Percentiles rank a stretch among this genome's conserved stretches.
Conservation (phyloP, 2,113 vertebrate genomes). For the Panthera leo region DNA sequence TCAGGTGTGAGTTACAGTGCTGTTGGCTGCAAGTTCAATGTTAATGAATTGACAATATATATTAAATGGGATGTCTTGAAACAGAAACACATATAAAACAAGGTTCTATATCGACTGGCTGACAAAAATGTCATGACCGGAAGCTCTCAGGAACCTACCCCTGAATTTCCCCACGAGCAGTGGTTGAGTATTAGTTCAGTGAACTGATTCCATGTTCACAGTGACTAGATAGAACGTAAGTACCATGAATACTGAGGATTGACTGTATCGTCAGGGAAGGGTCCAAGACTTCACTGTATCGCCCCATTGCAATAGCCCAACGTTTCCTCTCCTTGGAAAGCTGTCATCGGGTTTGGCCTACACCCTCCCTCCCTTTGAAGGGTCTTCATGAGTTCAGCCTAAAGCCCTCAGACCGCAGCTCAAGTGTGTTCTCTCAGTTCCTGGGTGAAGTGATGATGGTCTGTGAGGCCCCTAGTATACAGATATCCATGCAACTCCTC, state of each 20-base stretch:
- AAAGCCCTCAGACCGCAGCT: background rate
- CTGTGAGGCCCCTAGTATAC: background rate
- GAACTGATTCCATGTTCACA: fast-evolving
- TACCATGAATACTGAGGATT: fast-evolving
- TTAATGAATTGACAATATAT: fast-evolving
- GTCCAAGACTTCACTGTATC: fast-evolving
- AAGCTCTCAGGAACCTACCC: background rate
- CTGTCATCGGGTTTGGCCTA: background rate
- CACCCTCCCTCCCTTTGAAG: background rate
- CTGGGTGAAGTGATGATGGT: background rate
- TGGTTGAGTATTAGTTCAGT: fast-evolving
- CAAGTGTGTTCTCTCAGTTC: background rate
- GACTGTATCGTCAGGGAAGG: background rate
- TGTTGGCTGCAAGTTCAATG: background rate
- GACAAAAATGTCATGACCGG: background rate
- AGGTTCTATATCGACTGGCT: fast-evolving
- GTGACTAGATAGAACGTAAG: background rate
- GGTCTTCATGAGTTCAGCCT: fast-evolving
- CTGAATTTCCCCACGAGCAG: background rate
- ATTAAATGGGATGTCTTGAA: background rate
- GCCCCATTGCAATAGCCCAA: fast-evolving
- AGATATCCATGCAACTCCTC: background rate
- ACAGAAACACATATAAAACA: background rate
- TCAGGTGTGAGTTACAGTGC: fast-evolving
- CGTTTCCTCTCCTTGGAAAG: background rate